Evolutionary conservation across 2,113 vertebrate species (phyloP).

Genomic region (Mus pahari): DNA sequence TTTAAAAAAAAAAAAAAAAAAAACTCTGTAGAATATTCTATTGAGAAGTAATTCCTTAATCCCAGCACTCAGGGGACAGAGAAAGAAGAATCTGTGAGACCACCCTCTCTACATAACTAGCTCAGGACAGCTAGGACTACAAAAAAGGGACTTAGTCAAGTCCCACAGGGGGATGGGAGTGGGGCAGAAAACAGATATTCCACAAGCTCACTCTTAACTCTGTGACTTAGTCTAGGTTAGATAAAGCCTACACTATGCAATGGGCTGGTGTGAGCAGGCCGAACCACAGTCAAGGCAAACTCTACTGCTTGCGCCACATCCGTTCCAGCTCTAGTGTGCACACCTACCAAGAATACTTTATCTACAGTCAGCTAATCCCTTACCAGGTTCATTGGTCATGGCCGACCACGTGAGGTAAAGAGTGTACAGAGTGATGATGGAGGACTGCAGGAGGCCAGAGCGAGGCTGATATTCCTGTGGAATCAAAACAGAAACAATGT

Average conservation of each 20-base stretch:
- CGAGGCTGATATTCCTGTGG: conserved; percentile 90
- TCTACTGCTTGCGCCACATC: not conserved
- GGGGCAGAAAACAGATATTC: not conserved
- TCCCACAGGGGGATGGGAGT: too few species aligned
- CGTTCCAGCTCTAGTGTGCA: conserved; percentile 1
- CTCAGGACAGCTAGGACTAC: not conserved
- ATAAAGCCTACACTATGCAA: not conserved
- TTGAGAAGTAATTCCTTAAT: not conserved
- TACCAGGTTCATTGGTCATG: conserved; percentile 96
- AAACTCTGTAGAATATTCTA: not conserved
- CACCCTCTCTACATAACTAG: not conserved
- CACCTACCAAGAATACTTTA: not conserved
- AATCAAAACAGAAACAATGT: conserved; percentile 68
- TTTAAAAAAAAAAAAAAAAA: not conserved
- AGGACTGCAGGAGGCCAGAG: conserved; percentile 97
- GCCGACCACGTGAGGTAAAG: conserved; percentile 98
- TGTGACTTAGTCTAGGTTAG: not conserved
- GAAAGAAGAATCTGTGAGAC: not conserved
- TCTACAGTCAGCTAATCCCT: conserved; percentile 73
- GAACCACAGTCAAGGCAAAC: not conserved
- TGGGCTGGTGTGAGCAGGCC: not conserved
- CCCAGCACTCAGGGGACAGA: not conserved
- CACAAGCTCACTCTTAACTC: not conserved
- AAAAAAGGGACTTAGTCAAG: not conserved
- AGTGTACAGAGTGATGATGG: conserved; percentile 95